Conservation (phyloP, 2,888 invertebrate genomes). For the Netelia virgata region DNA sequence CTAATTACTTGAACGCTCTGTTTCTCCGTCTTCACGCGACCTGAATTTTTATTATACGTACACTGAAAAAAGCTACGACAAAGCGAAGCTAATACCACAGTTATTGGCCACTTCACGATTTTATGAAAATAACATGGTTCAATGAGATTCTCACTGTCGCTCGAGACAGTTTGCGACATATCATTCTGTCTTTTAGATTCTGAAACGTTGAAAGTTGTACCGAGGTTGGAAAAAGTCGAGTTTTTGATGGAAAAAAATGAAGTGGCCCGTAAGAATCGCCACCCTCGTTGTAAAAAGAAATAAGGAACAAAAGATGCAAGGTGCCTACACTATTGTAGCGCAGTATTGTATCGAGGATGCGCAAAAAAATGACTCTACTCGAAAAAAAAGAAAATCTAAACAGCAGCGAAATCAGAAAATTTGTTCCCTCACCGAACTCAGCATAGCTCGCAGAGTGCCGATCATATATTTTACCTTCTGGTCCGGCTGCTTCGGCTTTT, state of each 20-base stretch:
- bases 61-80: slow-evolving; percentile 74
- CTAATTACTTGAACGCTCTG: slow-evolving; percentile 82
- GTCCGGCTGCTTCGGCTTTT: slow-evolving; percentile 83
- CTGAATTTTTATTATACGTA: slow-evolving; percentile 81
- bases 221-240: background rate
- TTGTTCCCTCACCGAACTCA: slow-evolving; percentile 72
- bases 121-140: background rate
- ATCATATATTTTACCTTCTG: slow-evolving; percentile 81
- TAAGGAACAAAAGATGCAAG: slow-evolving; percentile 1
- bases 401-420: slow-evolving; percentile 59
- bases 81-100: slow-evolving; percentile 72
- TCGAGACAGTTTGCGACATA: background rate
- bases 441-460: slow-evolving; percentile 80
- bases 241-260: slow-evolving; percentile 12
- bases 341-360: too few species aligned
- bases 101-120: slow-evolving; percentile 55
- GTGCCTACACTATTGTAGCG: slow-evolving; percentile 16
- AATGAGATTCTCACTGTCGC: background rate
- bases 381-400: slow-evolving; percentile 49
- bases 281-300: background rate
- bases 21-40: slow-evolving; percentile 81
- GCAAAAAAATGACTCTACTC: slow-evolving; percentile 48
- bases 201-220: background rate
- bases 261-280: slow-evolving; percentile 7
- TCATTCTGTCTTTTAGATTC: background rate